phyloP scores from a whole-genome alignment of 1,140 invertebrate species.

The Bacillus rossius region DNA sequence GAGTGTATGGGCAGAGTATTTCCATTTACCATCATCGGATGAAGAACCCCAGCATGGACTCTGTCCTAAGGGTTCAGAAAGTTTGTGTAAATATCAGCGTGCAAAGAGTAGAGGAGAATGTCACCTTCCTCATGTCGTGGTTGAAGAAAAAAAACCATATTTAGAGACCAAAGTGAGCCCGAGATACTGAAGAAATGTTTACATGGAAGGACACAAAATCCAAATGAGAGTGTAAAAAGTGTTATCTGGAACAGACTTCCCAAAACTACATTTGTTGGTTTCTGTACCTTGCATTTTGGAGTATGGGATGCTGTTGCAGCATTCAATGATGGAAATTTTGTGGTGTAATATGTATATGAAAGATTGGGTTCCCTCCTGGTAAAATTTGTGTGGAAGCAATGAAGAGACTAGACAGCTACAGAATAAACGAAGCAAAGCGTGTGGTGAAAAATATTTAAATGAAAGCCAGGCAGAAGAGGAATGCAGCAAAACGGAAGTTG shows the following conservation, averaged over 20 bases:
- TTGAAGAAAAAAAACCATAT: slow-evolving; percentile 20
- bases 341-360: too few relatives aligned
- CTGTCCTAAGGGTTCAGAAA: slow-evolving; percentile 21
- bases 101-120: neutral
- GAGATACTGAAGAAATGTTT: slow-evolving; percentile 16
- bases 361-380: too few relatives aligned
- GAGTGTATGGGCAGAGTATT: slow-evolving; percentile 6
- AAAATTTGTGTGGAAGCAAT: too few relatives aligned
- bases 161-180: slow-evolving; percentile 6
- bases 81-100: slow-evolving; percentile 22
- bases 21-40: slow-evolving; percentile 22
- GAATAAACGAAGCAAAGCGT: neutral
- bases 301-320: slow-evolving; percentile 6
- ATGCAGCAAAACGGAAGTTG: slow-evolving; percentile 2
- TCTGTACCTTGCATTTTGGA: slow-evolving; percentile 9
- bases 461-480: neutral
- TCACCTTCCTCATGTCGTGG: slow-evolving; percentile 15
- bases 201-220: slow-evolving; percentile 14
- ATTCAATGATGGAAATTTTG: slow-evolving; percentile 8
- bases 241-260: slow-evolving; percentile 17
- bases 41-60: slow-evolving; percentile 20
- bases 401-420: too few relatives aligned
- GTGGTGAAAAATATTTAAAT: slow-evolving; percentile 3
- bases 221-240: slow-evolving; percentile 17
- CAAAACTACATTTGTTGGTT: slow-evolving; percentile 12